Evolutionary conservation across 2,888 invertebrate species (phyloP).

Genomic region (Perizoma affinitatum): DNA sequence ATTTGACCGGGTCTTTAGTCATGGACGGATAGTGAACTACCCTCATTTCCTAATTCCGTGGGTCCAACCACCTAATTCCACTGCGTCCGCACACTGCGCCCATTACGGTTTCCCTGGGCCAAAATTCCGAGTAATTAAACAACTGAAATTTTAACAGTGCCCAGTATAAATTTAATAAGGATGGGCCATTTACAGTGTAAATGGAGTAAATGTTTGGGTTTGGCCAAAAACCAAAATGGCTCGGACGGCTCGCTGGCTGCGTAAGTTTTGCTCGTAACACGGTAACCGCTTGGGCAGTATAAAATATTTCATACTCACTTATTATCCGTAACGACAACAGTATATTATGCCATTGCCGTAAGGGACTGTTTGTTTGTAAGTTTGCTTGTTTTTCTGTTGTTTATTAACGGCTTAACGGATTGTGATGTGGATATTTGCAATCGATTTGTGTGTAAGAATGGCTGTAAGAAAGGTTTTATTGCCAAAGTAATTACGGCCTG

Average conservation of each 20-base stretch:
- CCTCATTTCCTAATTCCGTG: conserved; percentile 20
- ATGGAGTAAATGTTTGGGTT: conserved; percentile 74
- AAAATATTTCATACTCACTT: conserved; percentile 12
- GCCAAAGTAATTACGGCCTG: too few species aligned
- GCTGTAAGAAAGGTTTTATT: too few species aligned
- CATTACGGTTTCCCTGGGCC: conserved; percentile 71
- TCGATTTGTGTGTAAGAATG: too few species aligned
- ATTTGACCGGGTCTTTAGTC: too few species aligned
- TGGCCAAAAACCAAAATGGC: conserved; percentile 79
- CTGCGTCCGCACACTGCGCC: conserved; percentile 58
- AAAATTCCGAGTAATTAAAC: conserved; percentile 80
- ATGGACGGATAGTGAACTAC: conserved; percentile 8
- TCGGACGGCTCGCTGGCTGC: conserved; percentile 49
- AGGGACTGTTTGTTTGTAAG: too few species aligned
- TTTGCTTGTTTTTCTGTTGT: too few species aligned
- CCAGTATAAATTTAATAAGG: conserved; percentile 81
- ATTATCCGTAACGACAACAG: too few species aligned
- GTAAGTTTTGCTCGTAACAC: conserved; percentile 55
- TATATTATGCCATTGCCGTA: too few species aligned
- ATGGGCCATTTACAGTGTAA: conserved; percentile 75
- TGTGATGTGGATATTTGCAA: too few species aligned
- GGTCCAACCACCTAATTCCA: conserved; percentile 65
- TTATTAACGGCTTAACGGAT: too few species aligned
- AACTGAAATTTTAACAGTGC: conserved; percentile 79
- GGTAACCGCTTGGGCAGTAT: conserved; percentile 31